phyloP scores from a whole-genome alignment of 1,140 invertebrate species.

The Cardiocondyla obscurior region DNA sequence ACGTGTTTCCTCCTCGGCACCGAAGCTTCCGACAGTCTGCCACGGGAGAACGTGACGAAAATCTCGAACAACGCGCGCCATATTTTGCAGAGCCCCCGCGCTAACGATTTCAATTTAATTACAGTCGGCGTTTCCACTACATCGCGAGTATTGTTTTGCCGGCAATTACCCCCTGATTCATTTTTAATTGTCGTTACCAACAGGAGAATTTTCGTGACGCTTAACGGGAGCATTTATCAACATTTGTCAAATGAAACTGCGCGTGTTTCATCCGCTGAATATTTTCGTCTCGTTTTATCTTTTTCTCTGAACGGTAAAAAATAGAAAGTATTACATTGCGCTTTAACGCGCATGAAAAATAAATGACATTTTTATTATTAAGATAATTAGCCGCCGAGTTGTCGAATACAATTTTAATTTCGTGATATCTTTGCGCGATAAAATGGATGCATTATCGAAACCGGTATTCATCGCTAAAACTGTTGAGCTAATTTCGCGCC shows the following conservation, averaged over 20 bases:
- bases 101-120: neutral
- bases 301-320: neutral
- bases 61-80: neutral
- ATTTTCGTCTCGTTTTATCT: neutral
- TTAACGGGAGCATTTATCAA: neutral
- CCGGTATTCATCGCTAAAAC: neutral
- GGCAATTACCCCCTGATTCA: neutral
- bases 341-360: neutral
- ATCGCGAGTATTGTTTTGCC: neutral
- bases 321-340: neutral
- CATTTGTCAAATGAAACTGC: neutral
- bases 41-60: conserved; percentile 32
- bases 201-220: neutral
- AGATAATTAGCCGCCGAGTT: neutral
- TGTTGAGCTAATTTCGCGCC: neutral
- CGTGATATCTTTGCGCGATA: neutral
- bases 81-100: conserved; percentile 1
- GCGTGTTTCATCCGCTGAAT: neutral
- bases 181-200: neutral
- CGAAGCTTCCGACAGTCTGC: conserved; percentile 53
- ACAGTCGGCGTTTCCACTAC: neutral
- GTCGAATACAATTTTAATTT: neutral
- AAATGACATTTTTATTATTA: neutral
- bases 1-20: conserved; percentile 41
- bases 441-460: neutral